Conservation (phyloP, 1,140 invertebrate genomes). For the Drosophila nikananu region DNA sequence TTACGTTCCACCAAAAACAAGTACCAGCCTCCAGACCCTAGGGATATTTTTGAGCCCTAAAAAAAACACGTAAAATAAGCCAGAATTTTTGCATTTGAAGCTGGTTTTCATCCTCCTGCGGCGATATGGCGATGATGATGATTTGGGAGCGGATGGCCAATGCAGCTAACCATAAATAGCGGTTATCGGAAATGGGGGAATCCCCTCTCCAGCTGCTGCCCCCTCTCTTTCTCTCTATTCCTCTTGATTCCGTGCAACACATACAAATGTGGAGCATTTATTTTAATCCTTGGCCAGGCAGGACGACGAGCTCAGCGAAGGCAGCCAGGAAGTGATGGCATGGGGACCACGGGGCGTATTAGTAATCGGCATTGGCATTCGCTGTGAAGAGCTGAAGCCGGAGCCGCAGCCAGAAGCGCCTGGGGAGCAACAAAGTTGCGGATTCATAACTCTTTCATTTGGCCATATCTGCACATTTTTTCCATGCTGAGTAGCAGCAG, state of each 20-base stretch:
- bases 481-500: constrained; percentile 32
- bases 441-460: constrained; percentile 84
- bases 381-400: constrained; percentile 24
- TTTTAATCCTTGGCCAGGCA: constrained; percentile 68
- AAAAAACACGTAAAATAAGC: constrained; percentile 3
- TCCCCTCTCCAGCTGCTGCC: neutral
- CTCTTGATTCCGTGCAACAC: constrained; percentile 59
- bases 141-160: constrained; percentile 24
- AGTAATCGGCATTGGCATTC: constrained; percentile 78
- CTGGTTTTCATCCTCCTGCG: constrained; percentile 8
- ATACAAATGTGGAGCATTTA: constrained; percentile 80
- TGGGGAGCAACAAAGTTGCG: constrained; percentile 75
- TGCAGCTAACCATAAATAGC: constrained; percentile 75
- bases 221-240: neutral
- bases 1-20: neutral
- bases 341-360: constrained; percentile 64
- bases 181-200: constrained; percentile 63
- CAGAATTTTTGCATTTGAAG: constrained; percentile 61
- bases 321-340: constrained; percentile 14
- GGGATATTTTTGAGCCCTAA: constrained; percentile 6
- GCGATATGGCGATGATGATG: constrained; percentile 3
- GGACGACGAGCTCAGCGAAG: constrained; percentile 9
- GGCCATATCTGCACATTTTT: constrained; percentile 79
- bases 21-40: neutral
- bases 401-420: constrained; percentile 59